Evolutionary conservation across 2,113 vertebrate species (phyloP).

Genomic region (Coptodon rendalli): DNA sequence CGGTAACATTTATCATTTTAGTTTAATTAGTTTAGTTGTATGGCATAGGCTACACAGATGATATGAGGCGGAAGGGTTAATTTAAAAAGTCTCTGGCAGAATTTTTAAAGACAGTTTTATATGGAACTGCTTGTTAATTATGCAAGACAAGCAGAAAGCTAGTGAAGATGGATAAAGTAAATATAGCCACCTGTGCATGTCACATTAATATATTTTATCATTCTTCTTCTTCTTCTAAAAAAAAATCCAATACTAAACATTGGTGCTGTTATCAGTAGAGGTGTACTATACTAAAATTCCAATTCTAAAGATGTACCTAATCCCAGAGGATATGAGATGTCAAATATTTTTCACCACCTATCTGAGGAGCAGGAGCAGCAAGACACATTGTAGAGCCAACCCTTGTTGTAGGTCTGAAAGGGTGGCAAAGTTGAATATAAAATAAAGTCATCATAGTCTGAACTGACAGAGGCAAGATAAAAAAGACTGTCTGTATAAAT

Average conservation of each 20-base stretch:
- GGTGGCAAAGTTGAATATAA: slow-evolving; percentile 6
- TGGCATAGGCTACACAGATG: background rate
- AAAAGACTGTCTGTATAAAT: too few relatives aligned
- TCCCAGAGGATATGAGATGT: background rate
- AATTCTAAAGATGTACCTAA: background rate
- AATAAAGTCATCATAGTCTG: slow-evolving; percentile 49
- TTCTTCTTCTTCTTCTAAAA: background rate
- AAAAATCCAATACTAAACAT: background rate
- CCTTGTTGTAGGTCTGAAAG: background rate
- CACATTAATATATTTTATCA: background rate
- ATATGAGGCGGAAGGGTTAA: background rate
- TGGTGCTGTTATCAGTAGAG: background rate
- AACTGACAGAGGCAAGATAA: slow-evolving; percentile 1
- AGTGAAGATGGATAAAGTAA: background rate
- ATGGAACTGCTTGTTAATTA: background rate
- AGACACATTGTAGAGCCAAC: slow-evolving; percentile 9
- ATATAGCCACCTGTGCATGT: background rate
- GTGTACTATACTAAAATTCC: background rate
- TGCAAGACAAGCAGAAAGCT: background rate
- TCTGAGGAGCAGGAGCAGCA: background rate
- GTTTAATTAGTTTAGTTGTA: background rate
- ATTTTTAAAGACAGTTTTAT: background rate
- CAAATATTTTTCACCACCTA: background rate
- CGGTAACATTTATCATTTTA: background rate
- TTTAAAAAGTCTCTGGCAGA: background rate